Evolutionary conservation across 2,797 vertebrate species (phyloP), one percentile per base, ranked within the genome.

Genomic region (Bryconaethiops microstoma): DNA sequence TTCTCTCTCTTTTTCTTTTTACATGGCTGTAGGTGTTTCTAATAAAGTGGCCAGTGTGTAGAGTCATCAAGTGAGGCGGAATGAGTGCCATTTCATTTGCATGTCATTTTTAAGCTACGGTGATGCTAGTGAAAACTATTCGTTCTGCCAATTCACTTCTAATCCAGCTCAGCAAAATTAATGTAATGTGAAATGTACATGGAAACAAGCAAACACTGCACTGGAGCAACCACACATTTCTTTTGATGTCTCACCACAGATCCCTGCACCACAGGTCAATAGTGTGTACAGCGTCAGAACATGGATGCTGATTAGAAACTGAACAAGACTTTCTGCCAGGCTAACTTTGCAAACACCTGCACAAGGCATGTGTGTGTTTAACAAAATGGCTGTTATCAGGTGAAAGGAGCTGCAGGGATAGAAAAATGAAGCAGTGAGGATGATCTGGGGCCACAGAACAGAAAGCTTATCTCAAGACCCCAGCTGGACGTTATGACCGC

Each of bases 401-500:
- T 50, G 64, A 42, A 42, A 67, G 39, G 64, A n/a, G 17, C 17
- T 40, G 19, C 35, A 67, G 64, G 64, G 19, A 67, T 12, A 13
- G 35, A 67, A 67, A 67, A 39, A 67, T 67, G 64, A 40, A 42
- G 64, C 64, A 12, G 8, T 40, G 35, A 67, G 64, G 21, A 25
- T 23, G 67, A 69, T 39, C 48, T 23, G 67, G 67, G 67, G 40
- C 50, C 39, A 45, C 19, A 7, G 23, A 19, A 65, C 17, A 65
- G 25, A 64, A 50, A 25, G 74, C 59, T 65, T 48, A 64, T 76
- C 62, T 76, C 59, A 35, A 2, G 40, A n/a, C 57, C 59, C 74
- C 59, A 76, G 67, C 74, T 63, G 74, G 40, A 48, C 13, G 2
- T 12, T 8, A 23, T 35, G 42, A 35, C 39, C 64, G 7, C 62